phyloP scores from a whole-genome alignment of 2,888 invertebrate genomes.

The Crematogaster levior region DNA sequence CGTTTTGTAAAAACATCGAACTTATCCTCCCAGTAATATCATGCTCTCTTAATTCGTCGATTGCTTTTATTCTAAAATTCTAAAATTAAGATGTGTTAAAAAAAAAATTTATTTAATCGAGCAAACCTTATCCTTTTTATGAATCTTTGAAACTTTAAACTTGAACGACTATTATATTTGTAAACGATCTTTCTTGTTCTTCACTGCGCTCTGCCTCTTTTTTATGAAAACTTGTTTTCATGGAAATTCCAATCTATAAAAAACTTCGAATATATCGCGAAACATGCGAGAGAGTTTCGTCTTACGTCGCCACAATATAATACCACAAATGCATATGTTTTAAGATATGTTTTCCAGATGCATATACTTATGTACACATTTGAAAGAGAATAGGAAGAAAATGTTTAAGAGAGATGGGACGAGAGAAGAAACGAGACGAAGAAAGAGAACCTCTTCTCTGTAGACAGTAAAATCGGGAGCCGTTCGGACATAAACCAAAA shows the following conservation, averaged over 20 bases:
- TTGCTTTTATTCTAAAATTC: neutral
- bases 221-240: neutral
- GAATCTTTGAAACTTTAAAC: neutral
- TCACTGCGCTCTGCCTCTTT: neutral
- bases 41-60: neutral
- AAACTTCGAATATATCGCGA: neutral
- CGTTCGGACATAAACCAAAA: slow-evolving; percentile 61
- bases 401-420: neutral
- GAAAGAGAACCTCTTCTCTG: slow-evolving; percentile 18
- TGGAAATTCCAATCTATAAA: slow-evolving; percentile 10
- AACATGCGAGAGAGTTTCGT: slow-evolving; percentile 25
- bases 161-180: neutral
- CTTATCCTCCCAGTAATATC: neutral
- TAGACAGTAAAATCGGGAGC: slow-evolving; percentile 56
- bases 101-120: neutral
- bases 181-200: neutral
- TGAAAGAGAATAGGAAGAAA: slow-evolving; percentile 3
- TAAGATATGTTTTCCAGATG: slow-evolving; percentile 22
- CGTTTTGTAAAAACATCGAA: neutral
- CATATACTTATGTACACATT: neutral
- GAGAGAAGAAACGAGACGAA: slow-evolving; percentile 3
- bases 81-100: neutral
- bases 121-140: neutral
- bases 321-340: slow-evolving; percentile 7
- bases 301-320: slow-evolving; percentile 25